Base-by-base conservation (phyloP, 1,140 invertebrate genomes). In the Zaprionus lachaisei region DNA sequence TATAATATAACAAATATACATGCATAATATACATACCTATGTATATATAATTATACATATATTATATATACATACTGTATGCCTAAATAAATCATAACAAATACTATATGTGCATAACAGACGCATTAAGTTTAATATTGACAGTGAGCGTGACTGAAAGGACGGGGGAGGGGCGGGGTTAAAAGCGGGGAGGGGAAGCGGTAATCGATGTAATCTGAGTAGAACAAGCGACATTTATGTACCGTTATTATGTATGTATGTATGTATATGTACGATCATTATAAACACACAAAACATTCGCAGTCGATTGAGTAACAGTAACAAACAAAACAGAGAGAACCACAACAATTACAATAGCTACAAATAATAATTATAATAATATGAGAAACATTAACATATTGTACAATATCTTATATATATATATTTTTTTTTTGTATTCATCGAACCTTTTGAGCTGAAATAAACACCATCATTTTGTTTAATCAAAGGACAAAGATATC, bases 391-490 rank as follows among this genome's bases (percentile, higher is more conserved):
- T 83, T 76, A 79, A 76, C 72, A 83, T 82, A 82, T 83, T 83
- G 81, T 83, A 83, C 71, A 83, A 83, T 83, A 83, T 83, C 56
- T 64, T 82, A 82, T 73, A 69, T 68, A 61, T 75, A 82, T 81
- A 72, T 81, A 69, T 70, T 75, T 75, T 75, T 75, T 71, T 75
- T 75, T 75, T 75, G 60, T 75, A 75, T 83, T 83, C 80, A 73
- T 72, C 75, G 71, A 77, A 76, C 69, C 67, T 54, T 83, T 80
- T 83, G 68, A 83, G 74, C 79, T 80, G 82, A 84, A 84, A 84
- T 84, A 84, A 84, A 84, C 78, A 78, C 83, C 57, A 74, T 76
- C 51, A 84, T 84, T 83, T 83, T 80, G 81, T 83, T 83, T 83
- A 67, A 78, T 78, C 81, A 76, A 78, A 83, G 55, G 81, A 74